Base-by-base conservation (phyloP, 2,888 invertebrate genomes). In the Drosophila mulleri region DNA sequence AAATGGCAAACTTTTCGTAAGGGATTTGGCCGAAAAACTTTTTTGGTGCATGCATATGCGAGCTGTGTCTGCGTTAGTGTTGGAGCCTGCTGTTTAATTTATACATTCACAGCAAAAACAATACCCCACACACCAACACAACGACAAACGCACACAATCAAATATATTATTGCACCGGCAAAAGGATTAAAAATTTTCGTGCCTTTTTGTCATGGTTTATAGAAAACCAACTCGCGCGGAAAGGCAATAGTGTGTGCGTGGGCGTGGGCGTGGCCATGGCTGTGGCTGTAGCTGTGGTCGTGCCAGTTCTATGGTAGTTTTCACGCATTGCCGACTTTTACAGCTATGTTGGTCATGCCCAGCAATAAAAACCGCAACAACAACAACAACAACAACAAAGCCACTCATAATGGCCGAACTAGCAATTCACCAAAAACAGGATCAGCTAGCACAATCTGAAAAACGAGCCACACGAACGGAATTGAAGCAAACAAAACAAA, bases 171-270 rank as follows among this genome's bases (percentile, higher is more conserved):
- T 84, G 87, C 84, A 68, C 67, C 69, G 57, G 82, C 84, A 70
- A 85, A 84, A 71, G 89, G 86, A 89, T 86, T 86, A 89, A 86
- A 89, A 87, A 86, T 87, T 79, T 84, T 67, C 80, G 71, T 78
- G 80, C 75, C 78, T 73, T 75, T 66, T 74, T 65, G 70, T 47
- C 65, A 70, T 67, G 73, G 58, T 67, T 75, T 75, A 67, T 72
- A 59, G 72, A 54, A 72, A 64, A 32, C 41, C 54, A 58, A 59
- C 52, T 72, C 54, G 45, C 54, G 59, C 54, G 56, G 50, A 60
- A 70, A 45, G 65, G 74, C 78, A 73, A 73, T 60, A 52, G 54
- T 58, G 47, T 64, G 66, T 47, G 47, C 56, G 54, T 54, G 45
- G 59, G 66, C 50, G 48, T 60, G 80, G 54, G 57, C 48, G 48